Evolutionary conservation across 1,140 invertebrate species (phyloP), one percentile per base, ranked within the genome.

Genomic region (Cephus cinctus): DNA sequence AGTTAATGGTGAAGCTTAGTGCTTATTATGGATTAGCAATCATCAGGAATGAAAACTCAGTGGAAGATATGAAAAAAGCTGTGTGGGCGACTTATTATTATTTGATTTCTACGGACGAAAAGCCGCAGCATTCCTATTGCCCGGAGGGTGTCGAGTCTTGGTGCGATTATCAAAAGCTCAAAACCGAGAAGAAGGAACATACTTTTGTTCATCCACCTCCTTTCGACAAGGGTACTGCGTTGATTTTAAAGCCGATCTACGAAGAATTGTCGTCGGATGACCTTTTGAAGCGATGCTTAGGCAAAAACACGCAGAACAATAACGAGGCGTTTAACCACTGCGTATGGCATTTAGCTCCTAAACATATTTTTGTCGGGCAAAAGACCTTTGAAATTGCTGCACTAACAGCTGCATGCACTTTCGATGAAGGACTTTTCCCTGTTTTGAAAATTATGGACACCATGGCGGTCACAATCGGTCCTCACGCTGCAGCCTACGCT

Each of bases 291-390:
- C 41, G 47, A 48, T 61, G 47, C 20, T 11, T 47, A 5, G 55
- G 49, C 11, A 41, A 23, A 21, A 38, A 47, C 20, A 61, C 54
- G 1, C 51, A 57, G 41, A 63, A 61, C 43, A 39, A 49, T 22
- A 61, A 64, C 22, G 54, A 64, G 31, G 38, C 34, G 32, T 54
- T 56, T 27, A 63, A 60, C 38, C 25, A 20, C 4, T 40, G 27
- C n/a, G 16, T 40, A 15, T 40, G 38, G 38, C n/a, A n/a, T n/a
- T n/a, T n/a, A n/a, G n/a, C n/a, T n/a, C n/a, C n/a, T 3, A 57
- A 57, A 43, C 34, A 52, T 22, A 45, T 45, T 18, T 36, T 43
- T 47, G 32, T 23, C 20, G 47, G 47, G 4, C 27, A 15, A 20
- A 34, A 48, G 35, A 47, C 40, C 9, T 21, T 55, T 12, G 31